Conservation (phyloP, 2,797 vertebrate species). For the Artibeus jamaicensis region DNA sequence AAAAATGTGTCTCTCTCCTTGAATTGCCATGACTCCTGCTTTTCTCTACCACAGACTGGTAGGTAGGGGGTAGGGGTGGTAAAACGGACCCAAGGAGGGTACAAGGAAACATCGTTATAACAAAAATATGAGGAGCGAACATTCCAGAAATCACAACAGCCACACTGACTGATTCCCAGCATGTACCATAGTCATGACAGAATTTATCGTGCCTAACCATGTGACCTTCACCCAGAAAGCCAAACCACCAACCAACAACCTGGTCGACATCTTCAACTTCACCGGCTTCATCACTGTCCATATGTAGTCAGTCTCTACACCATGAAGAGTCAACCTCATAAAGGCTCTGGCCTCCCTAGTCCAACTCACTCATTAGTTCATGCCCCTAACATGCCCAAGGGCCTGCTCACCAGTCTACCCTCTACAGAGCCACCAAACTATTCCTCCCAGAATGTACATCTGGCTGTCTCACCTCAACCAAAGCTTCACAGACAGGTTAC, state of each 20-base stretch:
- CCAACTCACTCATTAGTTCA: not conserved
- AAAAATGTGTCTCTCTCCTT: not conserved
- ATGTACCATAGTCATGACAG: not conserved
- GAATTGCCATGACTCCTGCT: not conserved
- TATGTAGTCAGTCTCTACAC: not conserved
- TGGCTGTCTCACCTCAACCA: not conserved
- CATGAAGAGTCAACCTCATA: not conserved
- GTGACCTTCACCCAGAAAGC: not conserved
- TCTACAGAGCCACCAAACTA: not conserved
- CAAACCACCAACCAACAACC: not conserved
- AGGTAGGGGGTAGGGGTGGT: rapidly evolving
- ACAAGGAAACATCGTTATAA: not conserved
- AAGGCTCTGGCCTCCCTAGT: not conserved
- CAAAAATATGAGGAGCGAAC: not conserved
- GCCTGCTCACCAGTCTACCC: not conserved
- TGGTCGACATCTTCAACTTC: not conserved
- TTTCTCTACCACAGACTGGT: not conserved
- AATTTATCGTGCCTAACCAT: not conserved
- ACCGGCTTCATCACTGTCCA: not conserved
- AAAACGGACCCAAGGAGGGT: not conserved
- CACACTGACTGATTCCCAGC: not conserved
- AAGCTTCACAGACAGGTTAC: not conserved
- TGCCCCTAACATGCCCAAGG: not conserved
- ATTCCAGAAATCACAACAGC: not conserved
- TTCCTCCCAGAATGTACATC: not conserved